These are phyloP conservation scores for Dasypus novemcinctus DNA, from an alignment of 2,113 vertebrate species.

Conservation along the genomic window DNA sequence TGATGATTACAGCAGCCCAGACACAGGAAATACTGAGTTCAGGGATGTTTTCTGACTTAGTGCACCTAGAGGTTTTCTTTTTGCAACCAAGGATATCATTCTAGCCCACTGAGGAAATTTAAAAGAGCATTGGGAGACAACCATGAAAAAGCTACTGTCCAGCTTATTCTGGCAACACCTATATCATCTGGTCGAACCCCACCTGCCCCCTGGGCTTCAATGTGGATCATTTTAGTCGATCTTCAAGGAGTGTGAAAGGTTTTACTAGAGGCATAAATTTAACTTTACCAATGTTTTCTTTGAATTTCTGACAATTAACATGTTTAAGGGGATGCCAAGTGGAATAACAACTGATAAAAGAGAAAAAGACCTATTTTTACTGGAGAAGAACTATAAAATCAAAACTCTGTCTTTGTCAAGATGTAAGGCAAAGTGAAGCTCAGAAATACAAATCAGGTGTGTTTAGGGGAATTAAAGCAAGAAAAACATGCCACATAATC, in stretches of 20 bases:
- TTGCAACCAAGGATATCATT: background rate
- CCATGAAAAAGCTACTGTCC: background rate
- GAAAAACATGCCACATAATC: background rate
- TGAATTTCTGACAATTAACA: background rate
- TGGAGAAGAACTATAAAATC: background rate
- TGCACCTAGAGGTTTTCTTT: background rate
- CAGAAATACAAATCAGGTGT: background rate
- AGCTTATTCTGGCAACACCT: background rate
- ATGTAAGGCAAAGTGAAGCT: background rate
- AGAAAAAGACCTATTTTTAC: background rate
- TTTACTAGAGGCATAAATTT: background rate
- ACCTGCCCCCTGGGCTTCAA: rapidly evolving
- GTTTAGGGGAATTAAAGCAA: background rate
- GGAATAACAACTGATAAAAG: background rate
- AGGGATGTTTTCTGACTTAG: background rate
- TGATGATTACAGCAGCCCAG: background rate
- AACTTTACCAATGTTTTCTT: background rate
- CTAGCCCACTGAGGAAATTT: background rate
- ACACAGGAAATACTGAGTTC: background rate
- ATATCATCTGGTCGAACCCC: too few relatives aligned
- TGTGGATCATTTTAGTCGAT: too few relatives aligned
- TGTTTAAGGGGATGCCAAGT: background rate
- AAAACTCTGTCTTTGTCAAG: background rate
- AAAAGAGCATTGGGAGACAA: background rate
- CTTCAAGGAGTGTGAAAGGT: background rate